These are phyloP conservation scores for Acrocephalus scirpaceus DNA, from an alignment of 2,797 vertebrate species.

Conservation along the genomic window DNA sequence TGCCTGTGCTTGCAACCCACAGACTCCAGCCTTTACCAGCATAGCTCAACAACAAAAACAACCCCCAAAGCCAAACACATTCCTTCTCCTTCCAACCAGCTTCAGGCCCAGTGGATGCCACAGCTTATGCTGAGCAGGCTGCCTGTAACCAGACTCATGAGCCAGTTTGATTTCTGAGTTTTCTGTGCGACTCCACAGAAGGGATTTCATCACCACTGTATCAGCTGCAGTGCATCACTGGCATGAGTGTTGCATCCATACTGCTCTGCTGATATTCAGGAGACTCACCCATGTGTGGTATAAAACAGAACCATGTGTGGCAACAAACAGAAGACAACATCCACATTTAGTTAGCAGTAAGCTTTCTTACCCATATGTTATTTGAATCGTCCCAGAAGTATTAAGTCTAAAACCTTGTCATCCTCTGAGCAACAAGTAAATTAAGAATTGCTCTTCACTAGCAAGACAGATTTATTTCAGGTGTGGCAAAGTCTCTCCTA, in stretches of 20 bases:
- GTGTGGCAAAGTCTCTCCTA: background rate
- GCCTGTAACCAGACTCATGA: background rate
- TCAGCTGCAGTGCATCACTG: background rate
- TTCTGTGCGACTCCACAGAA: background rate
- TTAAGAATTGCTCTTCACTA: background rate
- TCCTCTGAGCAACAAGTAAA: background rate
- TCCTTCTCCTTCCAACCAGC: background rate
- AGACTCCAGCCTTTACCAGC: background rate
- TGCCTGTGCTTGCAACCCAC: background rate
- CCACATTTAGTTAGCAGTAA: background rate
- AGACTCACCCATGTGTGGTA: background rate
- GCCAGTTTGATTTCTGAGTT: background rate
- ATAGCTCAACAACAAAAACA: background rate
- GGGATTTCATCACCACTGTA: background rate
- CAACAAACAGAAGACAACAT: background rate
- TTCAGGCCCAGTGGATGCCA: background rate
- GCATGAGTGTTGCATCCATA: accelerated
- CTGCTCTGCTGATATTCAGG: background rate
- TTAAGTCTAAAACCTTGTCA: background rate
- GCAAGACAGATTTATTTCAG: background rate
- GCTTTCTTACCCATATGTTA: background rate
- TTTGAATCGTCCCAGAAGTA: background rate
- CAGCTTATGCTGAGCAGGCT: background rate
- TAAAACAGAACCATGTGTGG: no score
- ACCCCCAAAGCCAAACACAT: background rate